Evolutionary conservation across 53 echinoderm and acorn worm genomes (phyloP).

Genomic region (Antedon mediterranea): DNA sequence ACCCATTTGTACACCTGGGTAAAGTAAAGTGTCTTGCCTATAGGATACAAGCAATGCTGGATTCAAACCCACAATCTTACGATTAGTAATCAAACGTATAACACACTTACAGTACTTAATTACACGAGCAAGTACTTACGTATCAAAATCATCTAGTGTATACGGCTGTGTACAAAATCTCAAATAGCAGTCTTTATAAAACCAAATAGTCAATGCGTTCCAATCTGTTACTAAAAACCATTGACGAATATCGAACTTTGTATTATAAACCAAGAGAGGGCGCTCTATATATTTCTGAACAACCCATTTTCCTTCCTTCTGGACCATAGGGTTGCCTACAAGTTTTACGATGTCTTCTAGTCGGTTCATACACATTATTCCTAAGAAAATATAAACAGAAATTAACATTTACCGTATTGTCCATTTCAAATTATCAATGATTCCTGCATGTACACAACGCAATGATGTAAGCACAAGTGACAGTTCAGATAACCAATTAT

Average conservation of each 20-base stretch:
- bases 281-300: conserved; percentile 99
- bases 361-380: conserved; percentile 88
- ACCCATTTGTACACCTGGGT: too few relatives aligned
- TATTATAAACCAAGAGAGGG: conserved; percentile 82
- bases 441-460: too few relatives aligned
- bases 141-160: conserved; percentile 58
- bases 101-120: too few relatives aligned
- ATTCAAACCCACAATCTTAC: too few relatives aligned
- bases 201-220: conserved; percentile 96
- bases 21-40: too few relatives aligned
- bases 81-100: too few relatives aligned
- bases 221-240: conserved; percentile 98
- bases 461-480: too few relatives aligned
- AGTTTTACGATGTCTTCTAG: conserved; percentile 85
- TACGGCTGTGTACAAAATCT: conserved; percentile 87
- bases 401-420: too few relatives aligned
- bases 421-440: too few relatives aligned
- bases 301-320: conserved; percentile 93
- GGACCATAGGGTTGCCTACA: conserved; percentile 68
- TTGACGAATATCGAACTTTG: conserved; percentile 98
- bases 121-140: conserved; percentile 33
- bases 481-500: too few relatives aligned
- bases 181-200: conserved; percentile 63
- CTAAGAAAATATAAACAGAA: conserved; percentile 19
- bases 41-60: too few relatives aligned